Base-by-base conservation (phyloP, 1,140 invertebrate genomes). In the Caerostris darwini region DNA sequence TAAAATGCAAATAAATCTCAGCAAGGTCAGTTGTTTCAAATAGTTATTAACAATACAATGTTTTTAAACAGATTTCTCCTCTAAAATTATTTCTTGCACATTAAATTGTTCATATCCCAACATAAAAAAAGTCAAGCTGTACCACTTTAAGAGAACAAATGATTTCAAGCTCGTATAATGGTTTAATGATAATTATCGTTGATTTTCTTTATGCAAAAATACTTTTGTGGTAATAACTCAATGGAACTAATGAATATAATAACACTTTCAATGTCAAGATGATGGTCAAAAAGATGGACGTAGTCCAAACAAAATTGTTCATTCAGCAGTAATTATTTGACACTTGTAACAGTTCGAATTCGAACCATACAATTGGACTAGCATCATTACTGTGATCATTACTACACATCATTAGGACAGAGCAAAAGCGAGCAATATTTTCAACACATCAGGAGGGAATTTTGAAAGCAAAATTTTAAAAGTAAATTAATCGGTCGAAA, bases 191-290 rank as follows among this genome's bases (percentile, higher is more conserved):
- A 14, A n/a, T n/a, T 67, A 17, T 3, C 14, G 12, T 50, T 77
- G 71, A 50, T 5, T 77, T 50, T 77, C 10, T 50, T 14, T 19
- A 50, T 50, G 8, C 50, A 10, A 53, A 53, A 12, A 12, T 12
- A 77, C 19, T 19, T 77, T 12, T 5, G 71, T 5, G 71, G 71
- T 64, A 64, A 17, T 3, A 77, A 77, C 10, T 77, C 71, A 50
- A 12, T 53, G 71, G 10, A 4, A 53, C 34, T 53, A 77, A 77
- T 77, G 71, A 77, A 77, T 34, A 77, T 53, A 77, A 77, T 69
- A 77, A 53, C 71, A 77, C 71, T 77, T 77, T 53, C 71, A 77
- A 64, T 12, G 12, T 53, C 71, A 53, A 50, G 71, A 77, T 53
- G 71, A 50, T 14, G 71, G 50, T 12, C 34, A 53, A 14, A 10